Base-by-base conservation (phyloP, 2,113 vertebrate genomes). In the Anser cygnoides region DNA sequence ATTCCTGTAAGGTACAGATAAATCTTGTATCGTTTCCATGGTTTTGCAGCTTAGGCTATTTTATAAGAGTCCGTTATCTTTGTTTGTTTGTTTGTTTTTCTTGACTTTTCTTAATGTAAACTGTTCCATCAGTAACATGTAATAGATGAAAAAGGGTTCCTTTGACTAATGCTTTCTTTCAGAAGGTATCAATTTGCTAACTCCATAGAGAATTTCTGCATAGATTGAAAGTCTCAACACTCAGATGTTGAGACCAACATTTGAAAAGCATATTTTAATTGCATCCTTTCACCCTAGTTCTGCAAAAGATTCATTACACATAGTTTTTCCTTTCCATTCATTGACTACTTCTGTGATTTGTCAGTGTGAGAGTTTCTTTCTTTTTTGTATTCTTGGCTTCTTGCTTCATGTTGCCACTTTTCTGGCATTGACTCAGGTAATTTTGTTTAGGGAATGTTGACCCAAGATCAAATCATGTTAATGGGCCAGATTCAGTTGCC, bases 171-270 rank as follows among this genome's bases (percentile, higher is more conserved):
- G 35, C 13, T 94, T 94, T 90, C 92, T 66, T 93, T 86, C 95
- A 93, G 71, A 92, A 71, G 63, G 67, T 73, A 85, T 95, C 90
- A 82, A 87, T 92, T 78, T 92, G 55, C 31, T 72, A 90, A 71
- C 46, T 95, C 95, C 74, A 5, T 26, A 13, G 57, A 96, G 92
- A 94, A 75, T 95, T 92, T 93, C 77, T 88, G 86, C 58, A 94
- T 46, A 95, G 93, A 97, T 41, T 95, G 93, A 97, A 97, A 96
- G 94, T 86, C 89, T 96, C 93, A 95, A 90, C 90, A 95, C 80
- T 89, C 58, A 52, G 74, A 84, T 77, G 39, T 91, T 72, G 75
- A 15, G 35, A 66, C 76, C 92, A 95, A 78, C 67, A 86, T 65
- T 66, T 68, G 70, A 92, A 92, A 89, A 90, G 18, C 33, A 31